A percentile compares a stretch with the other conserved stretches of the same genome.
These are phyloP conservation scores for Excalfactoria chinensis DNA, from an alignment of 2,113 vertebrate genomes.

Conservation along the genomic window DNA sequence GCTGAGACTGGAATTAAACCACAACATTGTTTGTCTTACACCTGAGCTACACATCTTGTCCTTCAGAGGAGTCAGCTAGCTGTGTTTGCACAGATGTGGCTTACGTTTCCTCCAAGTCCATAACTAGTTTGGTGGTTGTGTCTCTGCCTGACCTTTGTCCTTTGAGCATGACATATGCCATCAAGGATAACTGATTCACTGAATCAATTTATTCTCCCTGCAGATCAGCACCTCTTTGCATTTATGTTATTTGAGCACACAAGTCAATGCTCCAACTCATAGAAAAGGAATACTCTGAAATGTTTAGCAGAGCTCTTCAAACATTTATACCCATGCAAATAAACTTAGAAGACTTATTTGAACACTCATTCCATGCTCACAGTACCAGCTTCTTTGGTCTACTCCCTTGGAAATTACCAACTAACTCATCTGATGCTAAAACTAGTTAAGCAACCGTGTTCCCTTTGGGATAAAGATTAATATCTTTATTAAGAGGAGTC, in stretches of 20 bases:
- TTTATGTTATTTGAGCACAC: neutral
- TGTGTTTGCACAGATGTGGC: neutral
- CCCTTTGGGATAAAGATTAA: too few relatives aligned
- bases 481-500: neutral
- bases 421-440: neutral
- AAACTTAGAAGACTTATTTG: neutral
- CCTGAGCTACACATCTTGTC: neutral
- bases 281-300: neutral
- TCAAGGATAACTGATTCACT: neutral
- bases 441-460: neutral
- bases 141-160: neutral
- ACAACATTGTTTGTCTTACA: neutral
- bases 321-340: neutral
- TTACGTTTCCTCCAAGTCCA: neutral
- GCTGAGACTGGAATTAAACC: neutral
- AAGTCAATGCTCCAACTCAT: neutral
- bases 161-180: neutral
- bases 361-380: fast-evolving
- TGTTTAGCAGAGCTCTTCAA: neutral
- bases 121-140: neutral
- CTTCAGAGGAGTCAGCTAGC: neutral
- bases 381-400: neutral
- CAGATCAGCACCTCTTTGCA: neutral
- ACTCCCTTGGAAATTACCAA: neutral
- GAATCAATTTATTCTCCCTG: neutral